phyloP scores from a whole-genome alignment of 2,113 vertebrate genomes.

The Synchiropus splendidus region DNA sequence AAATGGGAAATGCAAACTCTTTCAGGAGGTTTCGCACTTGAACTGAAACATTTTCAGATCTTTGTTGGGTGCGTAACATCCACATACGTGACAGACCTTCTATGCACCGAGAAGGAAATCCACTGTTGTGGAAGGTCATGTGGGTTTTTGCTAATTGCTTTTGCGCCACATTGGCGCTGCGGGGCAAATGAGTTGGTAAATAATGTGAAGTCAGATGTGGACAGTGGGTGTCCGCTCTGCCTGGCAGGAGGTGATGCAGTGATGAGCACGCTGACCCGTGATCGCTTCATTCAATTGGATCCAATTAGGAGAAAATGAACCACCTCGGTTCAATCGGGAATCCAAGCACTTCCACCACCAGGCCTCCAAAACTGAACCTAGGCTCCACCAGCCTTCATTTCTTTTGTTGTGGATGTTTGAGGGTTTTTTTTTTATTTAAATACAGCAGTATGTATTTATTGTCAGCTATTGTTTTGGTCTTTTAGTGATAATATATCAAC shows the following conservation, averaged over 20 bases:
- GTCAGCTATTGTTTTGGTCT: no score
- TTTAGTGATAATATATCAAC: no score
- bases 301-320: slow-evolving; percentile 27
- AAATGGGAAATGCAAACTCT: no score
- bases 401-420: no score
- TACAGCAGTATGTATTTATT: no score
- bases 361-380: no score
- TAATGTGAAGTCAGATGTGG: slow-evolving; percentile 38
- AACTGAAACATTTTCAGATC: no score
- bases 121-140: slow-evolving; percentile 8
- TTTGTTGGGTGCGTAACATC: no score
- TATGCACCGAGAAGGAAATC: slow-evolving; percentile 1
- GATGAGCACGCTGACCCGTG: slow-evolving; percentile 39
- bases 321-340: slow-evolving; percentile 6
- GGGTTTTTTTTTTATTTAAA: no score
- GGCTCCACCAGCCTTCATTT: no score
- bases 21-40: no score
- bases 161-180: slow-evolving; percentile 10
- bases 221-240: slow-evolving; percentile 24
- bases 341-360: neutral
- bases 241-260: slow-evolving; percentile 6
- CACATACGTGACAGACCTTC: no score
- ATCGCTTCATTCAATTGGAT: slow-evolving; percentile 24
- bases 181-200: slow-evolving; percentile 42
- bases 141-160: slow-evolving; percentile 20